Evolutionary conservation across 2,113 vertebrate genomes (phyloP).

Genomic region (Ciconia maguari): DNA sequence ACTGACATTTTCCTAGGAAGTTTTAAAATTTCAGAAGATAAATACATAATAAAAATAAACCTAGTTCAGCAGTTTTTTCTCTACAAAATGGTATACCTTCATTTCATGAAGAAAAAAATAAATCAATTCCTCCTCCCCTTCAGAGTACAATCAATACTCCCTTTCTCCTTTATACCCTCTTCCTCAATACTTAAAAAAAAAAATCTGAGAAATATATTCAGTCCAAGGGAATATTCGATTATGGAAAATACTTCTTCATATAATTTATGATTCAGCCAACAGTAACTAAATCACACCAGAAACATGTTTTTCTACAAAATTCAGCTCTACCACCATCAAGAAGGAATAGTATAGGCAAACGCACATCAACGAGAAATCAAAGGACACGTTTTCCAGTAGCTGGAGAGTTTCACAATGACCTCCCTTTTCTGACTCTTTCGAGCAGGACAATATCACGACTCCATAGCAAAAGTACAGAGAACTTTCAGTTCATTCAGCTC

Average conservation of each 20-base stretch:
- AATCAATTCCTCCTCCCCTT: not conserved
- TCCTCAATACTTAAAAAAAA: not conserved
- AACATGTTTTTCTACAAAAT: not conserved
- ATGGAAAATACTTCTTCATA: not conserved
- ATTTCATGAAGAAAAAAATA: not conserved
- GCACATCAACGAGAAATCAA: not conserved
- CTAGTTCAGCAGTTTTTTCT: not conserved
- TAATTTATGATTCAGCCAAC: not conserved
- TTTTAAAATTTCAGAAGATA: not conserved
- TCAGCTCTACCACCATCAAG: not conserved
- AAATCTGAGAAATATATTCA: not conserved
- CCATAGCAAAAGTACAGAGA: not conserved
- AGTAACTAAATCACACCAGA: not conserved
- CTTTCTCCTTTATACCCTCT: not conserved
- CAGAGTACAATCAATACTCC: not conserved
- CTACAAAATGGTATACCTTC: not conserved
- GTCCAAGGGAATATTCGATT: not conserved
- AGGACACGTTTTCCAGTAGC: not conserved
- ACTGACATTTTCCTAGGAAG: slow-evolving; percentile 44
- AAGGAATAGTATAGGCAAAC: not conserved
- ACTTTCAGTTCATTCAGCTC: not conserved
- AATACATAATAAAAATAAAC: slow-evolving; percentile 19
- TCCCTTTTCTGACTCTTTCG: not conserved
- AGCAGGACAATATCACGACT: not conserved
- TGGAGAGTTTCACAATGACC: not conserved